A percentile compares a stretch with the other conserved stretches of the same genome.
phyloP scores from a whole-genome alignment of 2,797 vertebrate genomes.

The Alfaro cultratus region DNA sequence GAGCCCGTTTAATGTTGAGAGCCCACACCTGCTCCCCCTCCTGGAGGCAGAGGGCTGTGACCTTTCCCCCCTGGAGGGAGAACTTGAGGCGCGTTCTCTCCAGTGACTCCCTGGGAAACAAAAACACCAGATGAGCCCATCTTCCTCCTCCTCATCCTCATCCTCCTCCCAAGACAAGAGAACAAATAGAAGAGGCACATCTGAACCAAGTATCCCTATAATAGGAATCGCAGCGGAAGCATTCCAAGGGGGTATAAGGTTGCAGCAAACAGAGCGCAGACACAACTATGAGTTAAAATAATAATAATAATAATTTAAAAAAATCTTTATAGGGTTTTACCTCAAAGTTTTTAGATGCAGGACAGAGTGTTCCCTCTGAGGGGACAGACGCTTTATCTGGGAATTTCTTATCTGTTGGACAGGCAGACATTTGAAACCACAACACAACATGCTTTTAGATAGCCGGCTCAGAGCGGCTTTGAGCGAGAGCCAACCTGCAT shows the following conservation, averaged over 20 bases:
- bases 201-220: slow-evolving; percentile 64
- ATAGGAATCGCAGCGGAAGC: slow-evolving; percentile 47
- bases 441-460: neutral
- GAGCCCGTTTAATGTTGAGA: slow-evolving; percentile 87
- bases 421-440: slow-evolving; percentile 24
- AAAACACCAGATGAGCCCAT: slow-evolving; percentile 80
- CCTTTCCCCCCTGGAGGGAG: slow-evolving; percentile 83
- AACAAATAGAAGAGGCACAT: slow-evolving; percentile 60
- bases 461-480: neutral
- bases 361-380: slow-evolving; percentile 80
- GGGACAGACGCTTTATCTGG: slow-evolving; percentile 80
- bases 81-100: slow-evolving; percentile 85
- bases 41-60: slow-evolving; percentile 85
- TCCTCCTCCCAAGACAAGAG: slow-evolving; percentile 21
- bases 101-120: slow-evolving; percentile 84
- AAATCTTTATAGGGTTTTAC: slow-evolving; percentile 61
- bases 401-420: slow-evolving; percentile 82
- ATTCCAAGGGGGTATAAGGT: slow-evolving; percentile 45
- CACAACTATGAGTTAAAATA: neutral
- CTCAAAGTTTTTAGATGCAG: slow-evolving; percentile 81
- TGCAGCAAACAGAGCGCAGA: neutral
- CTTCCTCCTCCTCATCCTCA: neutral
- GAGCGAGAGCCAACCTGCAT: slow-evolving; percentile 69
- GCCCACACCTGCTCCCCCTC: slow-evolving; percentile 84
- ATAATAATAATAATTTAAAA: neutral